A percentile compares a stretch with the other conserved stretches of the same genome.
Conservation (phyloP, 2,888 invertebrate species). For the Cordilura impudica region DNA sequence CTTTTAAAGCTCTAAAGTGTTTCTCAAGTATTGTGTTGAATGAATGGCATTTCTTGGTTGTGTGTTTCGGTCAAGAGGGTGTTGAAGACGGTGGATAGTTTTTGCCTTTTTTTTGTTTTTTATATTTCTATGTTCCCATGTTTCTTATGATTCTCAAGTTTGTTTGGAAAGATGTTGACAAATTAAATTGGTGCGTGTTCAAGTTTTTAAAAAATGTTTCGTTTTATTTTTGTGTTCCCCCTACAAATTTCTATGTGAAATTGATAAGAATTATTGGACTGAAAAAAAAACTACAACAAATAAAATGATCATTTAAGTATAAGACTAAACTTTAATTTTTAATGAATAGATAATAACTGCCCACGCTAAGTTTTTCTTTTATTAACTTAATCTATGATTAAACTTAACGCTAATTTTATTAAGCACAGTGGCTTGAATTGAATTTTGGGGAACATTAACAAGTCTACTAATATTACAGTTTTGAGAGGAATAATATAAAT, state of each 20-base stretch:
- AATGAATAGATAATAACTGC: slow-evolving; percentile 3
- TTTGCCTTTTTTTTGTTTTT: slow-evolving; percentile 2
- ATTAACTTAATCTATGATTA: neutral
- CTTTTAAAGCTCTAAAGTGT: slow-evolving; percentile 50
- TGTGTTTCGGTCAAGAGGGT: slow-evolving; percentile 33
- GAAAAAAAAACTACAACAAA: slow-evolving; percentile 13
- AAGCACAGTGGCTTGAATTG: neutral
- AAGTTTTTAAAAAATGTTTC: slow-evolving; percentile 52
- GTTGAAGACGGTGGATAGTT: slow-evolving; percentile 48
- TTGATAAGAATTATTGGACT: slow-evolving; percentile 39
- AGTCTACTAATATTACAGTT: no score
- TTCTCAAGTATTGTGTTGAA: slow-evolving; percentile 45
- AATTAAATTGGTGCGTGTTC: slow-evolving; percentile 63
- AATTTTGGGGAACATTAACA: neutral
- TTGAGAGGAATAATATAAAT: neutral
- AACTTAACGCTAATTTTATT: neutral
- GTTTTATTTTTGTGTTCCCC: neutral
- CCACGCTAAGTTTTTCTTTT: slow-evolving; percentile 2
- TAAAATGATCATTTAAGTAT: slow-evolving; percentile 25
- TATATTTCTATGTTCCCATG: neutral
- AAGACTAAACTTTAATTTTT: slow-evolving; percentile 19
- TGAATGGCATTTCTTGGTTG: slow-evolving; percentile 45
- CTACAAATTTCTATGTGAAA: slow-evolving; percentile 35
- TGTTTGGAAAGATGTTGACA: slow-evolving; percentile 58
- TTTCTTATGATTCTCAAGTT: slow-evolving; percentile 27